Evolutionary conservation across 2,113 vertebrate genomes (phyloP).

Genomic region (Malurus elegans): DNA sequence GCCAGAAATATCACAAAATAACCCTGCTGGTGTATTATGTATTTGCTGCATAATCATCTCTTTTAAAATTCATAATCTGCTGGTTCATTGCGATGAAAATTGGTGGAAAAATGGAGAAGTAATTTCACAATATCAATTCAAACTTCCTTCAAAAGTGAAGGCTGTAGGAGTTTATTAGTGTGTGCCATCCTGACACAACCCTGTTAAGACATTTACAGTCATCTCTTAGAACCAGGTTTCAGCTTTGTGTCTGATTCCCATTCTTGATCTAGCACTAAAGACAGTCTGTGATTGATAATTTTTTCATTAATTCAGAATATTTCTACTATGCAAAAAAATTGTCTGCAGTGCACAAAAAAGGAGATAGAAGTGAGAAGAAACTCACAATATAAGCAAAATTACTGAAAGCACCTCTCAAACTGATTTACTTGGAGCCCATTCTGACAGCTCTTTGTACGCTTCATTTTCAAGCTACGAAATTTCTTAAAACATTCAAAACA

Average conservation of each 20-base stretch:
- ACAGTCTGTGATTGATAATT: not conserved
- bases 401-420: not conserved
- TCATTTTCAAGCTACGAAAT: not conserved
- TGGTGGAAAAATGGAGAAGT: not conserved
- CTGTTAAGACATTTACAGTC: not conserved
- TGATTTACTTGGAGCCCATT: not conserved
- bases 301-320: not conserved
- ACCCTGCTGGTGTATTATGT: not conserved
- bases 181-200: not conserved
- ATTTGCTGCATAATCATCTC: not conserved
- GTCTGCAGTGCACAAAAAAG: not conserved
- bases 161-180: not conserved
- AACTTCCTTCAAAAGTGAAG: not conserved
- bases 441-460: not conserved
- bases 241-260: not conserved
- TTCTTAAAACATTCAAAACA: not conserved
- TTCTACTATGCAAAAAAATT: not conserved
- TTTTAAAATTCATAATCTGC: not conserved
- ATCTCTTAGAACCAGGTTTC: not conserved
- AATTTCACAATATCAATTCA: not conserved
- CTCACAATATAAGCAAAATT: not conserved
- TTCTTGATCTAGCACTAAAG: not conserved
- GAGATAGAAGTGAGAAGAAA: not conserved
- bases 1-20: not conserved
- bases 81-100: not conserved